A percentile compares a stretch with the other conserved stretches of the same genome.
Evolutionary conservation across 2,888 invertebrate genomes (phyloP).

Genomic region (Notodromas monacha): DNA sequence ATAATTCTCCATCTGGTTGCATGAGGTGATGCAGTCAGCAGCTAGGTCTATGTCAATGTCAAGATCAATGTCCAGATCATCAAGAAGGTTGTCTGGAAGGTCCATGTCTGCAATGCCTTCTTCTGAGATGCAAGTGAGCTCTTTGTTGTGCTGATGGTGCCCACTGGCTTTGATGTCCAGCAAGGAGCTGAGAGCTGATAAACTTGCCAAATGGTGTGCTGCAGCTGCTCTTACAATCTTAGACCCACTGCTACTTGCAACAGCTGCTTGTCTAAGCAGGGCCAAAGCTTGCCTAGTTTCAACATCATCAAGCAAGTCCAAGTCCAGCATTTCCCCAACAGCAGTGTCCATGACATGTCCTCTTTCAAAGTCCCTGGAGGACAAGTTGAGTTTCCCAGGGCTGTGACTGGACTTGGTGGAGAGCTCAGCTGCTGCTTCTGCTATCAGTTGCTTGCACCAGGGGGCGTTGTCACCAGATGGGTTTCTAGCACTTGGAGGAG

Average conservation of each 20-base stretch:
- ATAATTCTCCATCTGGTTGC: conserved; percentile 37
- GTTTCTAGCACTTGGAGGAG: too few relatives aligned
- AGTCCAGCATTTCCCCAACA: conserved; percentile 5
- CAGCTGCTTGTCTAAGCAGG: conserved; percentile 6
- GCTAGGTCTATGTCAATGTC: too few relatives aligned
- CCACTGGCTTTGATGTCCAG: not conserved
- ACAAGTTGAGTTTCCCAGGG: not conserved
- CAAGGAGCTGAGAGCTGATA: conserved; percentile 5
- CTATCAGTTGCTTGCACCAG: too few relatives aligned
- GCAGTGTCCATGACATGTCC: too few relatives aligned
- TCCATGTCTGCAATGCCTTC: conserved; percentile 53
- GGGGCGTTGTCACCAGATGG: conserved; percentile 4
- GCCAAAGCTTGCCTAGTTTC: conserved; percentile 8
- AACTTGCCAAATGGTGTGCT: conserved; percentile 2
- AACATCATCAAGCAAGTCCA: conserved; percentile 9
- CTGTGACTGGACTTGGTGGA: not conserved
- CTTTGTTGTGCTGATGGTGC: too few relatives aligned
- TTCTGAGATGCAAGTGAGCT: conserved; percentile 50
- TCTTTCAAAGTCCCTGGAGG: too few relatives aligned
- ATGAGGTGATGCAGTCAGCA: conserved; percentile 13
- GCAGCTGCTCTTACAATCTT: too few relatives aligned
- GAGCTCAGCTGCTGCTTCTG: too few relatives aligned
- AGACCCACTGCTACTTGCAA: too few relatives aligned
- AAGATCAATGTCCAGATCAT: conserved; percentile 40
- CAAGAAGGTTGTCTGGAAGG: conserved; percentile 39